Conservation (phyloP, 2,113 vertebrate genomes). For the Noctilio leporinus region DNA sequence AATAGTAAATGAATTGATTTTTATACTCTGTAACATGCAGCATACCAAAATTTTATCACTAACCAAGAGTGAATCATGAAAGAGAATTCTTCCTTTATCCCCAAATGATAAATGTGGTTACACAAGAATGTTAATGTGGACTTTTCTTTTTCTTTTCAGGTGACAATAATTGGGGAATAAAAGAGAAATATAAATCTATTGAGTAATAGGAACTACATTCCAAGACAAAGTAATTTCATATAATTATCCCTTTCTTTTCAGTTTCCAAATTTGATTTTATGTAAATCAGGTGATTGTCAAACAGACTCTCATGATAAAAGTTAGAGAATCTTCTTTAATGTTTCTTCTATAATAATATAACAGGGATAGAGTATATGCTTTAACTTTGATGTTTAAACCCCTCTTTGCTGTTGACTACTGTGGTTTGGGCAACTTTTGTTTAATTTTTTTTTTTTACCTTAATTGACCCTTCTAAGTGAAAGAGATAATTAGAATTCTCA, state of each 20-base stretch:
- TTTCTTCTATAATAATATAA: background rate
- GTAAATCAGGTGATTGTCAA: constrained; percentile 51
- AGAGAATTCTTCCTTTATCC: background rate
- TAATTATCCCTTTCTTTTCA: constrained; percentile 55
- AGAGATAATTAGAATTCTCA: constrained; percentile 19
- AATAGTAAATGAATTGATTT: background rate
- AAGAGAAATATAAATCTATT: constrained; percentile 46
- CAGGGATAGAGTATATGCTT: background rate
- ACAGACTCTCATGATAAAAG: constrained; percentile 15
- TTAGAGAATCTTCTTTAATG: constrained; percentile 14
- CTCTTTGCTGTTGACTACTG: background rate
- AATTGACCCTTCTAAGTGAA: background rate
- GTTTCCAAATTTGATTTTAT: constrained; percentile 62
- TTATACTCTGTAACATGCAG: background rate
- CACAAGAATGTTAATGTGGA: constrained; percentile 29
- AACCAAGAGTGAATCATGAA: background rate
- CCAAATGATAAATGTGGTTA: background rate
- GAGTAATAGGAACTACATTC: constrained; percentile 36
- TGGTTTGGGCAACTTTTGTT: background rate
- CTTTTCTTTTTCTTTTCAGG: constrained; percentile 30
- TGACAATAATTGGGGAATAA: background rate
- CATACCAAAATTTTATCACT: background rate
- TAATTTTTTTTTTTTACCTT: background rate
- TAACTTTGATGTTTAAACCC: background rate
- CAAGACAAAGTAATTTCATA: constrained; percentile 46